Evolutionary conservation across 2,113 vertebrate species (phyloP), one percentile per base, ranked within the genome.

Genomic region (Pitta sordida): DNA sequence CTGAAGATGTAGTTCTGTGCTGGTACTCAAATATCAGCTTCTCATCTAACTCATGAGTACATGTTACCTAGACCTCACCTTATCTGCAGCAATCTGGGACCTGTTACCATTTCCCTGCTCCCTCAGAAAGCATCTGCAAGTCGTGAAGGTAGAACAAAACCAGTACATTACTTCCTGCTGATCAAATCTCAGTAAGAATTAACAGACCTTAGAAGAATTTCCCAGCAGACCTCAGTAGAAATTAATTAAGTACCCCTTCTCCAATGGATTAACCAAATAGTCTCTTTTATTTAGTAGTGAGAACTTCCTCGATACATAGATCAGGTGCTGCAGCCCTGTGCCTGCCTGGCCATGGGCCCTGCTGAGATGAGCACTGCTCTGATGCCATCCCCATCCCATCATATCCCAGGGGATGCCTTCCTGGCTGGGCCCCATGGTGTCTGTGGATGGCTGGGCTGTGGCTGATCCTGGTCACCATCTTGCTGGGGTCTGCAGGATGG

Each of bases 131-230:
- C 0, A 0, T 13, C 58, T 80, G 67, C 0, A 0, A 91, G 62
- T 65, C 0, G 0, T 41, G 58, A 79, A 90, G 70, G 85, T 82
- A 91, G 60, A 92, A 69, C 1, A 8, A 83, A 94, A 63, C 52
- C 56, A 36, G 49, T 59, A 68, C 29, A 29, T 32, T 89, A 16
- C 78, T 89, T 94, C 81, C 78, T 71, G 65, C 93, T 91, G 91
- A 96, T 96, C 89, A 84, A 69, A 94, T 94, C 90, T 95, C 87
- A 76, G 49, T 75, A 94, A 94, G 94, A 96, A 95, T 95, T 96
- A 96, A 90, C 87, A 95, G 93, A 91, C 93, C 87, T 87, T 94
- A 93, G 90, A 93, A 91, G 88, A 96, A 96, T 96, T 96, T 95
- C 93, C 93, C 96, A 84, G 49, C 70, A 96, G 94, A 95, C 82